Conservation (phyloP, 2,888 invertebrate genomes). For the Macrophya annulata region DNA sequence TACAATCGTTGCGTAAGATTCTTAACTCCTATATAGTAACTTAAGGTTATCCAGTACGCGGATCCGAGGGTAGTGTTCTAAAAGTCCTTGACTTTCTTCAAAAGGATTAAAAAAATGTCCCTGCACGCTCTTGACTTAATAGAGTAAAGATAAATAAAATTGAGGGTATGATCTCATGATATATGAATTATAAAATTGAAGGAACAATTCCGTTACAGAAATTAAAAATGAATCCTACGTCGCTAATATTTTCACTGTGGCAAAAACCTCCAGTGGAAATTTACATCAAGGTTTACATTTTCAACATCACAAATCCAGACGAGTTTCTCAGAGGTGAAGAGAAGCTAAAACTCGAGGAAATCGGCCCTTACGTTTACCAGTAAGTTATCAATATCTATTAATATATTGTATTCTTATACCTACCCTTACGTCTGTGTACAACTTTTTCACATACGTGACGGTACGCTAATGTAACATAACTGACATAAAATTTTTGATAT, state of each 20-base stretch:
- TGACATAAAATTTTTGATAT: not conserved
- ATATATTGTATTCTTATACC: not conserved
- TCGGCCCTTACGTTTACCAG: constrained; percentile 93
- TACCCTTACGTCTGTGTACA: not conserved
- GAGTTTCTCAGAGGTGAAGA: constrained; percentile 85
- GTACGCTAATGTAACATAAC: not conserved
- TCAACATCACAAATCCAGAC: constrained; percentile 90
- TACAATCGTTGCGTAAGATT: constrained; percentile 3
- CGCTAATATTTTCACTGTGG: constrained; percentile 84
- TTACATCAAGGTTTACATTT: constrained; percentile 86
- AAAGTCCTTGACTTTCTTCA: constrained; percentile 35
- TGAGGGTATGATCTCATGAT: not conserved
- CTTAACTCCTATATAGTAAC: constrained; percentile 31
- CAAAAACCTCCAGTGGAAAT: constrained; percentile 85
- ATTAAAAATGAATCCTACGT: constrained; percentile 81
- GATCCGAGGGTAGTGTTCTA: constrained; percentile 38
- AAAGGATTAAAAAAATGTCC: constrained; percentile 1
- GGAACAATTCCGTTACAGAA: constrained; percentile 77
- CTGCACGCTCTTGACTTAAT: not conserved
- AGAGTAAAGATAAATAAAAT: constrained; percentile 8
- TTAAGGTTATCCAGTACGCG: constrained; percentile 38
- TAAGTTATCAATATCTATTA: constrained; percentile 78
- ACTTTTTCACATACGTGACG: not conserved
- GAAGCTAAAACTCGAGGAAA: constrained; percentile 86
- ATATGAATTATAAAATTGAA: not conserved